phyloP scores from a whole-genome alignment of 1,140 invertebrate genomes.

The Sinonovacula constricta region DNA sequence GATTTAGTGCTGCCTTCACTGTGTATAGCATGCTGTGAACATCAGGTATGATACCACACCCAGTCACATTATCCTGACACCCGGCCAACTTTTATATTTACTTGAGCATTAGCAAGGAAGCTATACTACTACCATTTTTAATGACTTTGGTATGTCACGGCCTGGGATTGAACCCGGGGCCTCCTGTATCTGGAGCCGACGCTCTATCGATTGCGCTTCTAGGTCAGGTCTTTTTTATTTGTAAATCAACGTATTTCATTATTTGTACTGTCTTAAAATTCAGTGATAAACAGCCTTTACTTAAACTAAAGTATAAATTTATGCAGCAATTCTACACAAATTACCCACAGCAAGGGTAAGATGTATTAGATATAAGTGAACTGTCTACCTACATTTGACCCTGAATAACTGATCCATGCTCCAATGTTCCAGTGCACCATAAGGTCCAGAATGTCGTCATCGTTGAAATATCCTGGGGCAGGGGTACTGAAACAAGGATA shows the following conservation, averaged over 20 bases:
- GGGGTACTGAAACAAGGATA: slow-evolving; percentile 65
- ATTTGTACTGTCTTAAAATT: neutral
- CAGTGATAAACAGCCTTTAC: neutral
- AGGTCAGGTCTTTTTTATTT: neutral
- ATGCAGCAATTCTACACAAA: neutral
- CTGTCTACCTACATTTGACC: slow-evolving; percentile 58
- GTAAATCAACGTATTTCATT: neutral
- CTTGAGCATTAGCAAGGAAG: too few species aligned
- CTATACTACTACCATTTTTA: too few species aligned
- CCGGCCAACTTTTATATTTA: too few species aligned
- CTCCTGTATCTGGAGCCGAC: too few species aligned
- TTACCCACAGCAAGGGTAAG: neutral
- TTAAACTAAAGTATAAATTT: too few species aligned
- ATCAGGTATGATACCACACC: neutral
- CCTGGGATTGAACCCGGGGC: too few species aligned
- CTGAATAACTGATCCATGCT: slow-evolving; percentile 64
- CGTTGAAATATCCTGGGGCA: slow-evolving; percentile 76
- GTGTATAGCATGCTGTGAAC: neutral
- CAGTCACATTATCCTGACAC: too few species aligned
- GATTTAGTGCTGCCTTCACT: too few species aligned
- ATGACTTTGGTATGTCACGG: too few species aligned
- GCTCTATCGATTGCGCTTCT: too few species aligned
- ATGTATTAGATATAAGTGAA: neutral
- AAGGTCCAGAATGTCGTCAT: slow-evolving; percentile 73
- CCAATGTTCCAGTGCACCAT: slow-evolving; percentile 72